Percentiles rank a stretch among this genome's conserved stretches.
Conservation (phyloP, 2,113 vertebrate genomes). For the Tragulus kanchil region DNA sequence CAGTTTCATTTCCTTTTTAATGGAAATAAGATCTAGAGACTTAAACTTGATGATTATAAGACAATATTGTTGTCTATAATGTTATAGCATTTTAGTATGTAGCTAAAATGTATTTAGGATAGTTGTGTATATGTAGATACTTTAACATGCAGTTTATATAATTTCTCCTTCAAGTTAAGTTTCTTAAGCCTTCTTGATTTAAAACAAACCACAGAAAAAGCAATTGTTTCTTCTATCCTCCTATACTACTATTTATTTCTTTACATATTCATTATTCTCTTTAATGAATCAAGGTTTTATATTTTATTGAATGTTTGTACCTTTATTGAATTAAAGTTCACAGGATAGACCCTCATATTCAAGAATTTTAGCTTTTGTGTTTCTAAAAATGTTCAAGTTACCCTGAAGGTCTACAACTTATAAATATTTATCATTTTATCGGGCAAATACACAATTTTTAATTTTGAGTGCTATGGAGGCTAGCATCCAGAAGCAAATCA, state of each 20-base stretch:
- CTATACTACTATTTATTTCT: not conserved
- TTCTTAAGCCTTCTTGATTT: conserved; percentile 1
- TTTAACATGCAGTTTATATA: not conserved
- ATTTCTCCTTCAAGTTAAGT: conserved; percentile 6
- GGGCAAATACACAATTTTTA: not conserved
- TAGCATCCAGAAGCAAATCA: not conserved
- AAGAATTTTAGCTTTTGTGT: not conserved
- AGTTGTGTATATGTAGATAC: not conserved
- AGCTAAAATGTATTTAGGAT: not conserved
- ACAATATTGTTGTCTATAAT: not conserved
- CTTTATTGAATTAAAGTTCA: conserved; percentile 32
- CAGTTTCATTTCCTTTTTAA: not conserved
- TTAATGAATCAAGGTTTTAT: not conserved
- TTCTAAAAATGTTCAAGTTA: not conserved
- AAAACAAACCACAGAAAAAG: conserved; percentile 43
- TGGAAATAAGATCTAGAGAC: not conserved
- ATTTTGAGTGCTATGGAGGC: not conserved
- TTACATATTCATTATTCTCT: not conserved
- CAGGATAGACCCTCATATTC: not conserved
- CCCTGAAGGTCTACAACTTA: not conserved
- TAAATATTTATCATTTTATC: conserved; percentile 49
- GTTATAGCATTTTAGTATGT: not conserved
- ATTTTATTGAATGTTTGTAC: not conserved
- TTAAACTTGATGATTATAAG: not conserved
- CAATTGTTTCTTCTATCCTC: not conserved